Base-by-base conservation (phyloP, 2,113 vertebrate species). In the Triplophysa siluroides region DNA sequence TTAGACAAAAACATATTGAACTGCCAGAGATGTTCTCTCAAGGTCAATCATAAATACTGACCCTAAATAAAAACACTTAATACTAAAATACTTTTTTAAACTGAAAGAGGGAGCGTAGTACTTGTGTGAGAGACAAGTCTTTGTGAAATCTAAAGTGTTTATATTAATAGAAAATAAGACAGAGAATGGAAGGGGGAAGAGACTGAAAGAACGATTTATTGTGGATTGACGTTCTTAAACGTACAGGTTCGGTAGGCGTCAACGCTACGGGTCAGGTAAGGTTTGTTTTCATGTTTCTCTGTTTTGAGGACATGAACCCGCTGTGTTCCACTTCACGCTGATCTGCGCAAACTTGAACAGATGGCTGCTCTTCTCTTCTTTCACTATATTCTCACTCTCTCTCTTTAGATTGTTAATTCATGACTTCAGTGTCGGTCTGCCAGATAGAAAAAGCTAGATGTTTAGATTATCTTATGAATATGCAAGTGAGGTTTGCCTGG, bases 281-380 rank as follows among this genome's bases (percentile, higher is more conserved):
- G 69, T 47, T 74, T 80, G 78, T 80, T 80, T 73, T 80, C 21
- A 33, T 11, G 9, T 63, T 70, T 72, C 47, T 52, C 60, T 24
- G 65, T 70, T 83, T 71, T 67, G 63, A 62, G 62, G 82, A 75
- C 58, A 71, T 71, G 26, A 66, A 56, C 83, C 79, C 69, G 76
- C 60, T 50, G 83, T 81, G 63, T 62, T 56, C 24, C 64, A 50
- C 75, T 81, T 29, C 83, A 84, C 52, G 69, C 83, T 77, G 83
- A 74, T 78, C 68, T 52, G 41, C 76, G 79, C 63, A 81, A 73
- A 78, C 72, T 64, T 70, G 68, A 72, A 78, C 78, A 82, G 83
- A 83, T 79, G 74, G 58, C 58, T 23, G 18, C 68, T 45, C 71
- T 56, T 63, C 60, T 78, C 73, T 77, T 45, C 68, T 65, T 81